phyloP scores from a whole-genome alignment of 2,113 vertebrate species.

The Pelusios castaneus region DNA sequence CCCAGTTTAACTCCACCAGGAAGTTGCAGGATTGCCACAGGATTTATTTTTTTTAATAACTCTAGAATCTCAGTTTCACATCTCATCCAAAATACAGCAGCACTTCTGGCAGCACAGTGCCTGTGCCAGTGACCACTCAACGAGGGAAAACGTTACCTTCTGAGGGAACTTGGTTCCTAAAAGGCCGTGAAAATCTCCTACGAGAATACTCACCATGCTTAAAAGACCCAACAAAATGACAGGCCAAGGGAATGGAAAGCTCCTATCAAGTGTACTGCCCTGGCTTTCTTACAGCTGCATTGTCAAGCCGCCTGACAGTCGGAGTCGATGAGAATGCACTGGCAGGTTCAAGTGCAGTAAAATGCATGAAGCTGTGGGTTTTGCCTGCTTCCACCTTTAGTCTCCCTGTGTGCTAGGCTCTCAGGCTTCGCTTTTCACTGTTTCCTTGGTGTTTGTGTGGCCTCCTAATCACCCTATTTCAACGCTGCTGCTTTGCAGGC shows the following conservation, averaged over 20 bases:
- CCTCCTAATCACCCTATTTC: neutral
- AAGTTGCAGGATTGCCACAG: too few species aligned
- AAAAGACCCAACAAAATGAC: fast-evolving
- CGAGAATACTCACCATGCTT: fast-evolving
- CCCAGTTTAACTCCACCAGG: neutral
- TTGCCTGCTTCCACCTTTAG: neutral
- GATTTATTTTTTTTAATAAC: too few species aligned
- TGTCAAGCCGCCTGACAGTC: neutral
- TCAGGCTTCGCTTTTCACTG: fast-evolving
- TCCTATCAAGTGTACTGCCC: fast-evolving
- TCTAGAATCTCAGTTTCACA: too few species aligned
- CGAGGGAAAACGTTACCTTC: too few species aligned
- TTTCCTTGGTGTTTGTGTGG: neutral
- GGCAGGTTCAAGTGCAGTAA: neutral
- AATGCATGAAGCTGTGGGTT: neutral
- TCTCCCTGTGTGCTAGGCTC: neutral
- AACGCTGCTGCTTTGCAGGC: neutral
- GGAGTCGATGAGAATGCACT: neutral
- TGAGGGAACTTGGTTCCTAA: neutral
- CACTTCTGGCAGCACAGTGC: too few species aligned
- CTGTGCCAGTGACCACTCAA: too few species aligned
- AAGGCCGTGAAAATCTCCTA: neutral
- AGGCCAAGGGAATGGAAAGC: neutral
- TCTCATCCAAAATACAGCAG: too few species aligned
- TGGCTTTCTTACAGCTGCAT: neutral